Evolutionary conservation across 2,113 vertebrate species (phyloP).

Genomic region (Xyliphius kryptos): DNA sequence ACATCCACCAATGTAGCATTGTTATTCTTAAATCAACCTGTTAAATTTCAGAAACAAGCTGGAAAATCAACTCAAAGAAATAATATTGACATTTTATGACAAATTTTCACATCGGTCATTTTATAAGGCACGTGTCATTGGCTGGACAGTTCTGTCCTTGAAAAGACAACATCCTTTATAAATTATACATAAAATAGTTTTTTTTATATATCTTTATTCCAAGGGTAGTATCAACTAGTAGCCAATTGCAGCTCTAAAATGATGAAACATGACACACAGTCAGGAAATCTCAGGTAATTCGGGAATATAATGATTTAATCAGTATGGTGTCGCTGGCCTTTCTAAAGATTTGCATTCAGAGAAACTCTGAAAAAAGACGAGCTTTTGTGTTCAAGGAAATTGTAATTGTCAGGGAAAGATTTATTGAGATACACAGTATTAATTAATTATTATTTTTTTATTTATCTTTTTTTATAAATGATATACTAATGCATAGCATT

Average conservation of each 20-base stretch:
- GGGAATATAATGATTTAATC: slow-evolving; percentile 3
- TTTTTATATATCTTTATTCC: slow-evolving; percentile 2
- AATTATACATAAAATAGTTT: slow-evolving; percentile 1
- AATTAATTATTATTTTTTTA: too few species aligned
- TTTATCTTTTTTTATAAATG: too few species aligned
- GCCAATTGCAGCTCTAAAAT: neutral
- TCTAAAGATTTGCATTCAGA: neutral
- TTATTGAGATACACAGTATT: neutral
- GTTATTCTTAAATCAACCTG: too few species aligned
- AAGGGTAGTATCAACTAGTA: neutral
- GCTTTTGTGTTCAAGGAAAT: neutral
- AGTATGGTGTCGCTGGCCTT: neutral
- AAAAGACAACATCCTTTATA: neutral
- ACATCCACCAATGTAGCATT: neutral
- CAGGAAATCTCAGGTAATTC: neutral
- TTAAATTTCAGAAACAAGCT: neutral
- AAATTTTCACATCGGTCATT: neutral
- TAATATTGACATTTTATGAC: too few species aligned
- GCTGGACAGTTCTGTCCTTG: neutral
- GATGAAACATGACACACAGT: slow-evolving; percentile 4
- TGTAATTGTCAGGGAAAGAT: neutral
- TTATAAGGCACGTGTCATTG: neutral
- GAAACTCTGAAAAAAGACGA: neutral
- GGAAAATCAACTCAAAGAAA: neutral
- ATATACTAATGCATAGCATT: too few species aligned